phyloP scores from a whole-genome alignment of 2,113 vertebrate genomes.

The Gracilinanus agilis region DNA sequence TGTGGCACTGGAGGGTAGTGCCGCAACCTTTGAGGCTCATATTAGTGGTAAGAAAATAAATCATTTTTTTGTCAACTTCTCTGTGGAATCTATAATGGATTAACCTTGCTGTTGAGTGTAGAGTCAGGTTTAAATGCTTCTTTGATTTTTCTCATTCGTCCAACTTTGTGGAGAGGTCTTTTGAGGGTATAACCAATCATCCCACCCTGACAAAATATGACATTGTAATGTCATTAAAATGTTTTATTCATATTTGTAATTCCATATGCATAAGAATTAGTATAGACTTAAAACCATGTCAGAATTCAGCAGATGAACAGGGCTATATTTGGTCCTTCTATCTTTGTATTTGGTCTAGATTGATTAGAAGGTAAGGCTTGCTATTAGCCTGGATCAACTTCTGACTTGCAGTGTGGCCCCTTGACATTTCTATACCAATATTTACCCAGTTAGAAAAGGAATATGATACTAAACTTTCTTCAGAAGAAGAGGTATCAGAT shows the following conservation, averaged over 20 bases:
- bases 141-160: conserved; percentile 41
- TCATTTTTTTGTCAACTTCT: not conserved
- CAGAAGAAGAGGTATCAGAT: not conserved
- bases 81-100: not conserved
- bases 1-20: conserved; percentile 99
- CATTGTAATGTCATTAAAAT: conserved; percentile 62
- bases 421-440: not conserved
- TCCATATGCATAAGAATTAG: conserved; percentile 69
- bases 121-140: not conserved
- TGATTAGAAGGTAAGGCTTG: conserved; percentile 16
- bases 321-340: conserved; percentile 53
- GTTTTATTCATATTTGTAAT: conserved; percentile 72
- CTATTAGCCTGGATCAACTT: not conserved
- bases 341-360: conserved; percentile 47
- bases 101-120: not conserved
- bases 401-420: not conserved
- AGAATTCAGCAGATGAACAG: conserved; percentile 56
- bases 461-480: not conserved
- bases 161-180: conserved; percentile 9
- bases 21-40: conserved; percentile 98
- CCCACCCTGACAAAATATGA: conserved; percentile 44
- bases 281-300: conserved; percentile 61
- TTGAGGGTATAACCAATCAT: not conserved
- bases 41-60: conserved; percentile 93
- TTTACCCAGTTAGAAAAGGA: not conserved